phyloP scores from a whole-genome alignment of 1,140 invertebrate genomes.

The Orussus abietinus region DNA sequence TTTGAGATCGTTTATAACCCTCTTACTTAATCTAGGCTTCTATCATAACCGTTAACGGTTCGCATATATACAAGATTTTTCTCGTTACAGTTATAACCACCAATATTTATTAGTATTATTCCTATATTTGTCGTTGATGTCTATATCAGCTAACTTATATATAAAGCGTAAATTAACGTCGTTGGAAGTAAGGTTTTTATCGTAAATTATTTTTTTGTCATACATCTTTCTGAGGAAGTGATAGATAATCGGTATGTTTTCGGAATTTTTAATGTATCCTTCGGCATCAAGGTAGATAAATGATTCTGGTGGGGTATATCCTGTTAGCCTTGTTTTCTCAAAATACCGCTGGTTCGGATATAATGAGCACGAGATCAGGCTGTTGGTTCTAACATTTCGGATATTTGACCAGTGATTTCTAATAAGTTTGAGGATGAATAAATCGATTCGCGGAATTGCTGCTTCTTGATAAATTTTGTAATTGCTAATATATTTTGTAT shows the following conservation, averaged over 20 bases:
- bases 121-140: too few relatives aligned
- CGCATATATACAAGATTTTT: too few relatives aligned
- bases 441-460: conserved; percentile 18
- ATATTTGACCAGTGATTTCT: conserved; percentile 13
- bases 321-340: not conserved
- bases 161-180: too few relatives aligned
- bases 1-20: too few relatives aligned
- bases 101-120: too few relatives aligned
- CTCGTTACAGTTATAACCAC: too few relatives aligned
- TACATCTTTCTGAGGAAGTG: conserved; percentile 13
- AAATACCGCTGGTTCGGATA: not conserved
- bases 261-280: conserved; percentile 14
- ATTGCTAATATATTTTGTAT: conserved; percentile 12
- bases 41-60: too few relatives aligned
- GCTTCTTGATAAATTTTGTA: conserved; percentile 15
- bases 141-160: too few relatives aligned
- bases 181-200: too few relatives aligned
- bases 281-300: conserved; percentile 12
- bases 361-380: conserved; percentile 1
- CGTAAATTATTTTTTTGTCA: conserved; percentile 9
- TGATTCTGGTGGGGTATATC: conserved; percentile 13
- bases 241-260: conserved; percentile 18
- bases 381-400: not conserved
- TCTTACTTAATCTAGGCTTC: too few relatives aligned
- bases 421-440: conserved; percentile 13